Evolutionary conservation across 2,888 invertebrate species (phyloP), one percentile per base, ranked within the genome.

Genomic region (Andrena dorsata): DNA sequence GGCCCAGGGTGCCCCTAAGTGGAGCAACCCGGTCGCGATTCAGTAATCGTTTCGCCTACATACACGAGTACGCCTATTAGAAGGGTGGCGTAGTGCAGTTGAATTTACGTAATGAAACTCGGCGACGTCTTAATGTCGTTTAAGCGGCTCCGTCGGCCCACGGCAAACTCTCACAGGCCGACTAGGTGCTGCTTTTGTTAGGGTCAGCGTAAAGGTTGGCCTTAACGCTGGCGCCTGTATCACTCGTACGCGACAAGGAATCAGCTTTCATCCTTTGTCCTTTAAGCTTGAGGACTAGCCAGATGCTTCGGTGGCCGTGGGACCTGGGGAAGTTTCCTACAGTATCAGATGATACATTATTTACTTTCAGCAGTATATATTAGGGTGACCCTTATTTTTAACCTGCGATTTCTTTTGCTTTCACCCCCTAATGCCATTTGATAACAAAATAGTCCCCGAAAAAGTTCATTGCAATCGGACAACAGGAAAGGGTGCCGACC

Each of bases 71-170:
- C 28, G 53, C 16, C 53, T 47, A 70, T 58, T 35, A 64, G 32
- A 20, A 8, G 7, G 35, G 7, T 16, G 41, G 35, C 13, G 26
- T 4, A 2, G 13, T 32, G 20, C 7, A 47, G 28, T 6, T 51
- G 41, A 70, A 71, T 71, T 66, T 60, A 70, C 41, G 65, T 53
- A 65, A 41, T 65, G 65, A 60, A 65, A 51, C 35, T 7, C 16
- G 30, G 20, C 2, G 0, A 53, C 10, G 32, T 60, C 16, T 71
- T 61, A 71, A 49, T 61, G 26, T 32, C n/a, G 26, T 26, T 53
- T 47, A 41, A 66, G 51, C 47, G 47, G 32, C 30, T 3, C 2
- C 16, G 8, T 23, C 10, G 20, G 23, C 16, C 28, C 13, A 2
- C 1, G 16, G 6, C 8, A 10, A 72, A 60, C 49, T 60, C 26